phyloP scores from a whole-genome alignment of 2,113 vertebrate genomes.

The Nothoprocta perdicaria region DNA sequence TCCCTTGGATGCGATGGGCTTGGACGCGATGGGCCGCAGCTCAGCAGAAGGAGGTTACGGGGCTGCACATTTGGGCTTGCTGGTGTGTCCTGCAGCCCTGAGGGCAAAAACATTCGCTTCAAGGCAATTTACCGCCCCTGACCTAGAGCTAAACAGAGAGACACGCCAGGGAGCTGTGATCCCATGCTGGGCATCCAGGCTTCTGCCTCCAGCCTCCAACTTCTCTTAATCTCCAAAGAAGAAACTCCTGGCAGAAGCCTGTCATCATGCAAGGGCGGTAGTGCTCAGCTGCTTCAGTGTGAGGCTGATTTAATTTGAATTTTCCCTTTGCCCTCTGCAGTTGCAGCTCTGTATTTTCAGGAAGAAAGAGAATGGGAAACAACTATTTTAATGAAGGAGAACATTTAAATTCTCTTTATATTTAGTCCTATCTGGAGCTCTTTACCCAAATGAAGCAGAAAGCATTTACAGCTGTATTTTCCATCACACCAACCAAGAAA shows the following conservation, averaged over 20 bases:
- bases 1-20: background rate
- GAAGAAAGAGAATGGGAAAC: slow-evolving; percentile 75
- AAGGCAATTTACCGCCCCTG: background rate
- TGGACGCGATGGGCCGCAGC: background rate
- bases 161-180: background rate
- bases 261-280: background rate
- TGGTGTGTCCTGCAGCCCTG: background rate
- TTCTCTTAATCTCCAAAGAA: rapidly evolving
- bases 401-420: slow-evolving; percentile 81
- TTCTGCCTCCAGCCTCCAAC: background rate
- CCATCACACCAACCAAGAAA: slow-evolving; percentile 77
- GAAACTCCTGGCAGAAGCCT: background rate
- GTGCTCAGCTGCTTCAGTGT: background rate
- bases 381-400: slow-evolving; percentile 78
- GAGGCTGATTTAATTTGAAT: slow-evolving; percentile 11
- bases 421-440: slow-evolving; percentile 77
- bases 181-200: background rate
- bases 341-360: slow-evolving; percentile 33
- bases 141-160: background rate
- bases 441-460: slow-evolving; percentile 87
- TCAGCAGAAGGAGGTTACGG: background rate
- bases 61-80: background rate
- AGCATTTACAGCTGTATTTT: slow-evolving; percentile 83
- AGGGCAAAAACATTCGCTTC: background rate
- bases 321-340: background rate